Evolutionary conservation across 2,888 invertebrate species (phyloP).

Genomic region (Craniophora ligustri): DNA sequence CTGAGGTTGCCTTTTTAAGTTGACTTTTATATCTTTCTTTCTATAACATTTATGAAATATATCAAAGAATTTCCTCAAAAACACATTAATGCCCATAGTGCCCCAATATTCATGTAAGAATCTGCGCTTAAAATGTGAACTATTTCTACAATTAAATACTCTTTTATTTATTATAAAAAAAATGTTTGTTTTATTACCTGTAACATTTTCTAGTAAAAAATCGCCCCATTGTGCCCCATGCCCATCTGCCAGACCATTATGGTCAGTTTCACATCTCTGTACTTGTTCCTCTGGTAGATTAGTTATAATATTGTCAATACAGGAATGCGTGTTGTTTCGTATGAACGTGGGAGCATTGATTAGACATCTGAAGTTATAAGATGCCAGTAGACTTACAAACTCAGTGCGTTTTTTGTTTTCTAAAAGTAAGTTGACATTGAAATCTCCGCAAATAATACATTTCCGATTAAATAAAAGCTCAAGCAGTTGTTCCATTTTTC

Average conservation of each 20-base stretch:
- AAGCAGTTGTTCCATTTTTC: not conserved
- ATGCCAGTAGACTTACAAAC: constrained; percentile 1
- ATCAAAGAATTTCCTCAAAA: not conserved
- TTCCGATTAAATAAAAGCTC: constrained; percentile 1
- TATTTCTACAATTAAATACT: constrained; percentile 1
- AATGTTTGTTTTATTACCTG: not conserved
- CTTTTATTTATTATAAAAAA: constrained; percentile 4
- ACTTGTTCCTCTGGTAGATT: constrained; percentile 1
- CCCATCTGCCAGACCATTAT: constrained; percentile 1
- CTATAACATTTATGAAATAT: not conserved
- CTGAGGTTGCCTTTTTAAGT: not conserved
- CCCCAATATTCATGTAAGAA: not conserved
- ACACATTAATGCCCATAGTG: not conserved
- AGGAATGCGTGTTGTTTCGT: constrained; percentile 2
- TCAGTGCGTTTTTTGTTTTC: constrained; percentile 1
- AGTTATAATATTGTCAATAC: constrained; percentile 2
- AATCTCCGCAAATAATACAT: too few relatives aligned
- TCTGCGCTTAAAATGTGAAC: not conserved
- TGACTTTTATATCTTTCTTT: not conserved
- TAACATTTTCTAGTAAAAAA: not conserved
- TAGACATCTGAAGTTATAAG: constrained; percentile 1
- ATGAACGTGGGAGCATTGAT: not conserved
- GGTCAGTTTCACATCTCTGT: not conserved
- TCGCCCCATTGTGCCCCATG: constrained; percentile 2
- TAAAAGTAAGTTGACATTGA: not conserved